Conservation (phyloP, 2,113 vertebrate species). For the Bos indicus region DNA sequence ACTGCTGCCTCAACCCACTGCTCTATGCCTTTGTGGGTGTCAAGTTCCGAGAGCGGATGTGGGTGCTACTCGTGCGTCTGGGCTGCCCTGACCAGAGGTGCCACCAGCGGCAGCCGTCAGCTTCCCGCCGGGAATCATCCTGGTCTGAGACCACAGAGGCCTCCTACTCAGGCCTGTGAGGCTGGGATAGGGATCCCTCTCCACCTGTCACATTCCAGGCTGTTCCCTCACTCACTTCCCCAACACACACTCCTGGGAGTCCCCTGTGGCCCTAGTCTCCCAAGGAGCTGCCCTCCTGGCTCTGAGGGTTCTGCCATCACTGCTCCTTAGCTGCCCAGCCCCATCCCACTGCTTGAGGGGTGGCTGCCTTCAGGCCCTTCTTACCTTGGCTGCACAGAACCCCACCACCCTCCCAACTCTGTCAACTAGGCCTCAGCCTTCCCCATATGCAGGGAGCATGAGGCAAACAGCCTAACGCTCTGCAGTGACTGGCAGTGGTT, state of each 20-base stretch:
- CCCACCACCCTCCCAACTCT: background rate
- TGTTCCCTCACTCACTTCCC: background rate
- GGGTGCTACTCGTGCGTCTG: slow-evolving; percentile 76
- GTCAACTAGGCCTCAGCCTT: background rate
- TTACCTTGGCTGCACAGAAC: background rate
- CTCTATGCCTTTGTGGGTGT: slow-evolving; percentile 90
- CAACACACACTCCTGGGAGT: background rate
- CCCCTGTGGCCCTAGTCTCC: background rate
- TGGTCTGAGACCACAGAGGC: slow-evolving; percentile 87
- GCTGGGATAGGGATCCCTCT: background rate
- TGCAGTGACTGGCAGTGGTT: background rate
- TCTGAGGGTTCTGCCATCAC: background rate
- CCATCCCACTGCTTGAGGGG: background rate
- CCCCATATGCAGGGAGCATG: background rate
- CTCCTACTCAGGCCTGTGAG: slow-evolving; percentile 78
- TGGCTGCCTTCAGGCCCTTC: background rate
- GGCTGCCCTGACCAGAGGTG: slow-evolving; percentile 69
- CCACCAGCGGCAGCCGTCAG: slow-evolving; percentile 41
- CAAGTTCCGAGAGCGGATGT: slow-evolving; percentile 86
- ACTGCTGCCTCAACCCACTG: slow-evolving; percentile 91
- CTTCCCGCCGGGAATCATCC: slow-evolving; percentile 77
- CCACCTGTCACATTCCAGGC: too few species aligned
- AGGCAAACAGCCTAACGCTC: background rate
- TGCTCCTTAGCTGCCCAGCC: background rate
- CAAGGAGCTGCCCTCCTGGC: background rate